Evolutionary conservation across 2,888 invertebrate genomes (phyloP), one percentile per base, ranked within the genome.

Genomic region (Zygothrica quintamaculata): DNA sequence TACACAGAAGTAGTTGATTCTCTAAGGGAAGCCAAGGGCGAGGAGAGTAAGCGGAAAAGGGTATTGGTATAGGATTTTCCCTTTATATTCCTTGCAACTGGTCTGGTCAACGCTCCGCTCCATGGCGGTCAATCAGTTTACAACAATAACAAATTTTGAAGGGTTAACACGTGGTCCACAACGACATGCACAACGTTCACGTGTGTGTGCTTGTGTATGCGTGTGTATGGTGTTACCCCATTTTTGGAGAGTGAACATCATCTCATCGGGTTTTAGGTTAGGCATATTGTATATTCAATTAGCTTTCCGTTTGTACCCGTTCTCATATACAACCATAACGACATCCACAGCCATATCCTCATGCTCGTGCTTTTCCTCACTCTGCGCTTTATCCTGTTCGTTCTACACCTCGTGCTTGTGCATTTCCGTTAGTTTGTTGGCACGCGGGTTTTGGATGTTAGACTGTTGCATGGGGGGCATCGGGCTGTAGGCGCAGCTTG

Each of bases 201-300:
- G 26, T 25, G 12, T 33, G 43, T 43, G 46, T 15, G 16, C 15
- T 33, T 47, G 33, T 11, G 29, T 18, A 11, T 22, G 18, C 18
- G 18, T 22, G n/a, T 8, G 15, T 31, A 13, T 25, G n/a, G 31
- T 25, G 42, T 25, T 44, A 22, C 55, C 13, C 31, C 6, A 11
- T 26, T 9, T 16, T 9, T 16, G 26, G 13, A 18, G 25, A 11
- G 36, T 42, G 52, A 12, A 55, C 34, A 12, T 40, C 34, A 12
- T 36, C 26, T 50, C 56, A 40, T 60, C 48, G 37, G 52, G 52
- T 55, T 69, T 69, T 57, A 43, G 67, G 65, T 62, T 69, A 60
- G 78, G 74, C 72, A 74, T 66, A 76, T 80, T 68, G 80, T 77
- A 73, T 80, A 80, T 84, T 80, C 84, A 80, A 80, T 80, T 80